Percentiles rank a stretch among this genome's conserved stretches.
Conservation (phyloP, 2,797 vertebrate genomes). For the Eulemur albifrons region DNA sequence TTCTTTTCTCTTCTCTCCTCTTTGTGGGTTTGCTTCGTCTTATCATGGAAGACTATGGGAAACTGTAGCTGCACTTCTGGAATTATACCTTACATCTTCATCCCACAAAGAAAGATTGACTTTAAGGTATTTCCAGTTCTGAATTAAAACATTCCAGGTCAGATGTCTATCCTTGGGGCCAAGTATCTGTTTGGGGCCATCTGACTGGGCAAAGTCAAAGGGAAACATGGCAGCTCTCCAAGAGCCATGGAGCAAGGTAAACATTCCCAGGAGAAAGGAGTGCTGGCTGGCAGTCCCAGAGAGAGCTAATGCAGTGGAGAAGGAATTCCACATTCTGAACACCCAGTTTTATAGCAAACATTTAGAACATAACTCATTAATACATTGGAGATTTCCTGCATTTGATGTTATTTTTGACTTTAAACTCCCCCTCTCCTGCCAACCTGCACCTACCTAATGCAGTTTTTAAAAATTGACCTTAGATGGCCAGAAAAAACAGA, state of each 20-base stretch:
- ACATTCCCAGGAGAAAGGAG: neutral
- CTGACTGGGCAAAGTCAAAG: neutral
- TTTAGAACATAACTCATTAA: neutral
- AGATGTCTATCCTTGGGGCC: neutral
- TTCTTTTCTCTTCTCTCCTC: neutral
- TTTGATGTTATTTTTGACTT: slow-evolving; percentile 38
- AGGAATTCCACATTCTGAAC: neutral
- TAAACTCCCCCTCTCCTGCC: neutral
- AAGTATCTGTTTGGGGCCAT: neutral
- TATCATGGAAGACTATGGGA: neutral
- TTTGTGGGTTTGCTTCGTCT: neutral
- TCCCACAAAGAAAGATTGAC: neutral
- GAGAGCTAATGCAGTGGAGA: neutral
- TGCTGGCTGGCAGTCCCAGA: neutral
- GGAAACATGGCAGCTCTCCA: neutral
- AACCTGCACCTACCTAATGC: neutral
- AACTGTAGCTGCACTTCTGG: neutral
- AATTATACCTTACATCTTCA: neutral
- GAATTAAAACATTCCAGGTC: neutral
- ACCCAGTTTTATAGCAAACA: neutral
- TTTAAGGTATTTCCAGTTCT: slow-evolving; percentile 29
- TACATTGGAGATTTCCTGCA: neutral
- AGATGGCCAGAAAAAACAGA: neutral
- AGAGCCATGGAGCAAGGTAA: neutral
- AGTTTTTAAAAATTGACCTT: neutral